Base-by-base conservation (phyloP, 1,140 invertebrate genomes). In the Macrotrachela quadricornifera region DNA sequence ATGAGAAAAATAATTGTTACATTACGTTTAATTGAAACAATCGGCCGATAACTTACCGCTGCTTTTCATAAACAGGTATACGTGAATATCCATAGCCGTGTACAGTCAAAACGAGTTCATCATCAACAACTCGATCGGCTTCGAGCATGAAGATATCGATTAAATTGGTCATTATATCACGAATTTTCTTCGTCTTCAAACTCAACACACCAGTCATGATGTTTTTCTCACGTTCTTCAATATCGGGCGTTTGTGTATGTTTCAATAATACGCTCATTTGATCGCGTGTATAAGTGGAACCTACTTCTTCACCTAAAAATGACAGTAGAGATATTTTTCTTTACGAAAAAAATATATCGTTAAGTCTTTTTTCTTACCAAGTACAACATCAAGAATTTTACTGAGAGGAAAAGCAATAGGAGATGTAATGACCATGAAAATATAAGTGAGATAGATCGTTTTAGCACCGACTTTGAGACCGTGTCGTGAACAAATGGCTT, bases 341-440 rank as follows among this genome's bases (percentile, higher is more conserved):
- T 2, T 30, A 30, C 21, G 21, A 30, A 4, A 2, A 30, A 30
- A 8, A 8, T 30, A 4, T 30, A n/a, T n/a, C n/a, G n/a, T n/a
- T n/a, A n/a, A n/a, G n/a, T 30, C 3, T 30, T 30, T 8, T 30
- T 30, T 4, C 21, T 55, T 51, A 14, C 92, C 90, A 1, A 96
- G 75, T 54, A 87, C 82, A 68, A 83, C 84, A 61, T 80, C 88
- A 52, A 97, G 72, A 14, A 92, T 63, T 57, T 82, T 81, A 62
- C 85, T 88, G 44, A 94, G 82, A 0, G 91, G 90, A 69, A 81
- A 97, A 36, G 88, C 83, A n/a, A 95, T 67, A 0, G 88, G 88
- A 54, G 83, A 90, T 6, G 92, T 97, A 13, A 96, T 57, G 0
- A 80, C 66, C 88, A 99, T 95, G 47, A 96, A 87, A 21, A 85